phyloP scores from a whole-genome alignment of 2,888 invertebrate species.

The Callyntrura guangdongensis region DNA sequence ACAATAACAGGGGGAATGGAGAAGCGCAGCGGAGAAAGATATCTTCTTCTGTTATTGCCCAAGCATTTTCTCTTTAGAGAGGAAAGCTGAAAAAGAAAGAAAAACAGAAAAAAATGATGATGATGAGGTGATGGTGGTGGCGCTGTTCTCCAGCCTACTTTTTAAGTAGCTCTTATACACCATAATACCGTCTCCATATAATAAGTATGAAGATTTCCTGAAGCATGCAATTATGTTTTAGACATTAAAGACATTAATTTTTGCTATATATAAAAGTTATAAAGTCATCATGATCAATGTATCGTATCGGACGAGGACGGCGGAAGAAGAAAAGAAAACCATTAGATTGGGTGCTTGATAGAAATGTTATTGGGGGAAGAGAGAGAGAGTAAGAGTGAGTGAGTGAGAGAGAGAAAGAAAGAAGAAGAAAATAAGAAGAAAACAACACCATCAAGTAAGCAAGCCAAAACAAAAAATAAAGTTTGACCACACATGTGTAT shows the following conservation, averaged over 20 bases:
- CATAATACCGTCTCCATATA: background rate
- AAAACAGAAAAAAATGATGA: background rate
- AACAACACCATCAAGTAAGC: background rate
- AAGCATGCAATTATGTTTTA: slow-evolving; percentile 68
- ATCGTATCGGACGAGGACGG: slow-evolving; percentile 47
- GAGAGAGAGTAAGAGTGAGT: slow-evolving; percentile 5
- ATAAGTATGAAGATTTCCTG: slow-evolving; percentile 57
- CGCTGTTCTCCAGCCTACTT: background rate
- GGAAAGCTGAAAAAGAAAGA: background rate
- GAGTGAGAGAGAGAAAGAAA: background rate
- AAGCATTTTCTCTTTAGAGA: slow-evolving; percentile 37
- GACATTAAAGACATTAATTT: slow-evolving; percentile 68
- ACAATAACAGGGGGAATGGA: background rate
- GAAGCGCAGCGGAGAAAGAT: background rate
- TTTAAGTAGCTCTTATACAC: background rate
- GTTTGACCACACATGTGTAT: slow-evolving; percentile 21
- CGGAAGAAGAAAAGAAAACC: slow-evolving; percentile 59
- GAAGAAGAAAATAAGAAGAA: slow-evolving; percentile 12
- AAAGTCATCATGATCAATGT: slow-evolving; percentile 75
- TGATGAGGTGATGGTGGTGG: slow-evolving; percentile 23
- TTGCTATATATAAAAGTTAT: slow-evolving; percentile 65
- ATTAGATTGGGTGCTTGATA: slow-evolving; percentile 53
- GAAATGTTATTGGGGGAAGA: slow-evolving; percentile 50
- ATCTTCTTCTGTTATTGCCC: slow-evolving; percentile 16
- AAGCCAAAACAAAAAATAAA: slow-evolving; percentile 26